Base-by-base conservation (phyloP, 2,797 vertebrate species). In the Hyperoplus lanceolatus region DNA sequence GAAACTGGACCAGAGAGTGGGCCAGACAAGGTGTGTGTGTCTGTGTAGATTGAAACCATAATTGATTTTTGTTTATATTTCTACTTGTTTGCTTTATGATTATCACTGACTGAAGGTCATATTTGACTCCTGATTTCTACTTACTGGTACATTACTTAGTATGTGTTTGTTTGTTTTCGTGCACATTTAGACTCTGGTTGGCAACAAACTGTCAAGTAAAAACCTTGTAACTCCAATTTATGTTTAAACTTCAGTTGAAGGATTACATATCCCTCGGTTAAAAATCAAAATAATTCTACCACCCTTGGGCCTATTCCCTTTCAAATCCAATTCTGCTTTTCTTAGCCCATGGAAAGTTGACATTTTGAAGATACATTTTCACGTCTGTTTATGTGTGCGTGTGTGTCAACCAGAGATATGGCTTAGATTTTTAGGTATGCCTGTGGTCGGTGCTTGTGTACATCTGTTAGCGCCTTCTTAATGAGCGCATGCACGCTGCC, bases 401-500 rank as follows among this genome's bases (percentile, higher is more conserved):
- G 18, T 80, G 75, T 81, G 80, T 54, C 73, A 8, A 63, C 60
- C 66, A 85, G 81, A 83, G 87, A 81, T 70, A 70, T 59, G 45
- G 75, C 83, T 77, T 48, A 14, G 88, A 82, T 79, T 90, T 85
- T 64, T 79, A 70, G 81, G 87, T 83, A 79, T 49, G 90, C 89
- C 87, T 88, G 82, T 90, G 89, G 89, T 92, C 75, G 77, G 70
- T 85, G 87, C 89, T 89, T 87, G 87, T 93, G 91, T 92, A 87
- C 90, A 85, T 94, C 91, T 93, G 91, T 93, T 93, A 93, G 92
- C 91, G 80, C 91, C 90, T 93, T 84, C 91, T 92, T 93, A 93
- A 92, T 93, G 92, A 93, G 91, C 66, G 73, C 87, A 86, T 89
- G 89, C 82, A 88, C 68, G 61, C 85, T 82, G 87, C 91, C 92